These are phyloP conservation scores for Gastracanthus pulcherrimus DNA, from an alignment of 2,888 invertebrate species.

Conservation along the genomic window DNA sequence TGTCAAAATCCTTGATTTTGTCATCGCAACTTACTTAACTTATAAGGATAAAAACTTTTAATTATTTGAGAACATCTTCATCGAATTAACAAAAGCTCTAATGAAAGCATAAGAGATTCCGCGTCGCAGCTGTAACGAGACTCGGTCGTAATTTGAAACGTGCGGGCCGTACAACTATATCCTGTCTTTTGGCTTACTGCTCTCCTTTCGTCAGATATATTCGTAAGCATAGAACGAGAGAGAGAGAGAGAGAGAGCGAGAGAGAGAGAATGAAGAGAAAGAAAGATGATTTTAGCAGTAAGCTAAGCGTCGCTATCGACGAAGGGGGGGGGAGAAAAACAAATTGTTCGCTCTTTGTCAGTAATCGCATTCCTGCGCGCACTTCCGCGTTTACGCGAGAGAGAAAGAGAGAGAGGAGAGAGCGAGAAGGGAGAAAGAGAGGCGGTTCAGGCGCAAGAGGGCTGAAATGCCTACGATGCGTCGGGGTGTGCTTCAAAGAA, in stretches of 20 bases:
- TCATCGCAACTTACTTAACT: too few relatives aligned
- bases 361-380: conserved; percentile 56
- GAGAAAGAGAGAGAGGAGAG: conserved; percentile 2
- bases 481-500: conserved; percentile 54
- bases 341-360: conserved; percentile 59
- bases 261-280: conserved; percentile 35
- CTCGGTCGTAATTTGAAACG: conserved; percentile 32
- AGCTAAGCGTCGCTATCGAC: conserved; percentile 35
- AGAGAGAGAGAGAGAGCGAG: not conserved
- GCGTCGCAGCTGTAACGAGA: conserved; percentile 25
- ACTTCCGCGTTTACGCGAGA: conserved; percentile 31
- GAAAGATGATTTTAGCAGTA: conserved; percentile 37
- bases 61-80: not conserved
- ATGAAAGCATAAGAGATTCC: not conserved
- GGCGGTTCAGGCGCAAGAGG: too few relatives aligned
- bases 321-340: conserved; percentile 31
- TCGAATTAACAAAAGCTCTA: not conserved
- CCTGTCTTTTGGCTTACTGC: conserved; percentile 23
- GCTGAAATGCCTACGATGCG: conserved; percentile 62
- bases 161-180: conserved; percentile 12
- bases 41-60: not conserved
- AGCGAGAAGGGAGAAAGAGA: not conserved
- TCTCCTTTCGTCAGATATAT: not conserved
- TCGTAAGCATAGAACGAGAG: not conserved
- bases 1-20: too few relatives aligned